Evolutionary conservation across 2,888 invertebrate genomes (phyloP).

Genomic region (Cotesia congregata): DNA sequence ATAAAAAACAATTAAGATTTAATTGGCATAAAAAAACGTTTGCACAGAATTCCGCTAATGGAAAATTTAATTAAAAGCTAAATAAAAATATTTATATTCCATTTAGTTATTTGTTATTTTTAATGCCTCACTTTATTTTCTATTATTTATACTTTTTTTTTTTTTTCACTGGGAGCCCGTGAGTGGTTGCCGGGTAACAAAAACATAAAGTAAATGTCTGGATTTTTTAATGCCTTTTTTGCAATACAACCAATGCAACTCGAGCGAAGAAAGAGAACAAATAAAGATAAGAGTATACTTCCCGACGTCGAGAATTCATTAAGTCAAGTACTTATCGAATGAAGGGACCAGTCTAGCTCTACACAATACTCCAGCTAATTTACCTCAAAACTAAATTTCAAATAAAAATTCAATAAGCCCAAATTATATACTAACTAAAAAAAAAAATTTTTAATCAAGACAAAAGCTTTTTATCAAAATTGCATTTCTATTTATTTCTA

Average conservation of each 20-base stretch:
- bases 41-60: background rate
- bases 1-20: background rate
- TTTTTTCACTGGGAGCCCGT: background rate
- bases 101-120: constrained; percentile 9
- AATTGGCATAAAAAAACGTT: background rate
- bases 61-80: background rate
- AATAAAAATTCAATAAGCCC: background rate
- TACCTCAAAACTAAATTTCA: constrained; percentile 11
- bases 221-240: background rate
- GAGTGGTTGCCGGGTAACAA: background rate
- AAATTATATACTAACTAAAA: too few relatives aligned
- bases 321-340: constrained; percentile 45
- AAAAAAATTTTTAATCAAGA: too few relatives aligned
- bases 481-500: too few relatives aligned
- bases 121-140: background rate
- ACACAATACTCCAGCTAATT: constrained; percentile 14
- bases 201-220: background rate
- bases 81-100: background rate
- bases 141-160: constrained; percentile 5
- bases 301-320: constrained; percentile 46
- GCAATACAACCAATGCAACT: background rate
- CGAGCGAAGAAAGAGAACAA: background rate
- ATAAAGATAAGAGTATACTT: constrained; percentile 6
- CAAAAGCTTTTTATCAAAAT: too few relatives aligned
- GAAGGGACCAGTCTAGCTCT: constrained; percentile 38